Base-by-base conservation (phyloP, 2,797 vertebrate species). In the Phaenicophaeus curvirostris region DNA sequence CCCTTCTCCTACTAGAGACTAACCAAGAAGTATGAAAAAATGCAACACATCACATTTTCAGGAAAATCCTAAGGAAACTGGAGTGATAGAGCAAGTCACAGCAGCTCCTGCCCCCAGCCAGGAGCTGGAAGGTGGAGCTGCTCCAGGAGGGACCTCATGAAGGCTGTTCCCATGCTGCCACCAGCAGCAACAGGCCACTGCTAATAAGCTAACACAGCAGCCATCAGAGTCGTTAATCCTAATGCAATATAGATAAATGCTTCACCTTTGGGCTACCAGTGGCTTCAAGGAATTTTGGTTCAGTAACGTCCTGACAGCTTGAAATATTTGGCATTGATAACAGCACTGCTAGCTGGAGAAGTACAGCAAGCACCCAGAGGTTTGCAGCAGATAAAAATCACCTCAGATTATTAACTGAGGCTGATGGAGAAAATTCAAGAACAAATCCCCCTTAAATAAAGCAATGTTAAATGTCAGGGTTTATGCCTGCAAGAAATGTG, bases 1-100 rank as follows among this genome's bases (percentile, higher is more conserved):
- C 96, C 94, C 83, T 96, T 97, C 83, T 93, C 78, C 93, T 93
- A 71, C 75, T 88, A 92, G 83, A 73, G 90, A 95, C 72, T 48
- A 93, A 95, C 71, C 4, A 24, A 96, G 83, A 94, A 93, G 59
- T 55, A 93, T 73, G 51, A 94, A 96, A 95, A 94, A 93, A 68
- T 15, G 58, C 82, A 79, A 46, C 74, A n/a, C 27, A 54, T 94
- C 76, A 76, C 67, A 94, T 94, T 97, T 96, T 96, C 92, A 95
- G 91, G 95, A 92, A 97, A 96, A 90, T 76, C 67, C 76, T 79
- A 24, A 69, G 54, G 92, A 96, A 89, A 92, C 77, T 4, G 6
- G 83, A 74, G 54, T 4, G 5, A 84, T 39, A 44, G 4, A 15
- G 51, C 11, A 71, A 73, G 86, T 95, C n/a, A 63, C 10, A 6